These are phyloP conservation scores for Anguilla rostrata DNA, from an alignment of 2,113 vertebrate species.

Conservation along the genomic window DNA sequence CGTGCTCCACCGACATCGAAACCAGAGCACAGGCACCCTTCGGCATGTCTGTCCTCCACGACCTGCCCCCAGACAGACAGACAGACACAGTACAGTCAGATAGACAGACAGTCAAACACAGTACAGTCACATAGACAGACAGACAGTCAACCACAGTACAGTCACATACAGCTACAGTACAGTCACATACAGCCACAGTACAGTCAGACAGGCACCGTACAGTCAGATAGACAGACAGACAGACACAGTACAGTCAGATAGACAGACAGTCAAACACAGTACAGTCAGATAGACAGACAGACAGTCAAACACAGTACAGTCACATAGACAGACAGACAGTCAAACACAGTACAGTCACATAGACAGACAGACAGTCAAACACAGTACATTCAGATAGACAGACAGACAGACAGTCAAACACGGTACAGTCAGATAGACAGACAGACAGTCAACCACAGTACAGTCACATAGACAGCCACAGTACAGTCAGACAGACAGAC, in stretches of 20 bases:
- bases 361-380: too few species aligned
- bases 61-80: constrained; percentile 63
- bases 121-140: neutral
- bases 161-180: constrained; percentile 50
- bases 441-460: too few species aligned
- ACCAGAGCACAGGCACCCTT: constrained; percentile 86
- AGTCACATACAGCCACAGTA: neutral
- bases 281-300: too few species aligned
- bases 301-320: too few species aligned
- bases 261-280: too few species aligned
- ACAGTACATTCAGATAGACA: too few species aligned
- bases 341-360: too few species aligned
- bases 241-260: too few species aligned
- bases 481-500: neutral
- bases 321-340: too few species aligned
- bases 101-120: too few species aligned
- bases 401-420: neutral
- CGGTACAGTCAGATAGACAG: too few species aligned
- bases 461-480: neutral
- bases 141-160: constrained; percentile 1
- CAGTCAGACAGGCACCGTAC: too few species aligned
- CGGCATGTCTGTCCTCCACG: constrained; percentile 85
- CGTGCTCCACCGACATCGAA: constrained; percentile 85
- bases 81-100: neutral
- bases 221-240: neutral